A percentile compares a stretch with the other conserved stretches of the same genome.
These are phyloP conservation scores for Azorinus chamasolen DNA, from an alignment of 2,888 invertebrate species.

Conservation along the genomic window DNA sequence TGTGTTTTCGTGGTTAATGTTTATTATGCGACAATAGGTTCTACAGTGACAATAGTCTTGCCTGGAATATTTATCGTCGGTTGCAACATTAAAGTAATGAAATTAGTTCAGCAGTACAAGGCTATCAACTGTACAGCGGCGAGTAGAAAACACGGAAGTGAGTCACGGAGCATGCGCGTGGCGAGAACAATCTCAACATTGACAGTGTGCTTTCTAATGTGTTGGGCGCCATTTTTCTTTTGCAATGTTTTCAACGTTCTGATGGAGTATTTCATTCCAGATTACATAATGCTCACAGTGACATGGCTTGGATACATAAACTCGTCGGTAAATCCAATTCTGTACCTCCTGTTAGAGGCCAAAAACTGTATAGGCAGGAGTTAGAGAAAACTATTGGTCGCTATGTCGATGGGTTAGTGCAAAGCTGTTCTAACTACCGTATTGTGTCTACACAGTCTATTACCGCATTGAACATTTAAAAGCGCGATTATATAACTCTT, in stretches of 20 bases:
- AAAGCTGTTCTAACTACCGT: no score
- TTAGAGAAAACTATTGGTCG: no score
- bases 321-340: constrained; percentile 37
- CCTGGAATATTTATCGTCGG: constrained; percentile 24
- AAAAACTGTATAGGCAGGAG: not conserved
- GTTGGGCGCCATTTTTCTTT: constrained; percentile 47
- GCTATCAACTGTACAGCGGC: not conserved
- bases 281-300: not conserved
- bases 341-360: not conserved
- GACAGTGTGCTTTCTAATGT: constrained; percentile 35
- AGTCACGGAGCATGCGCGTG: constrained; percentile 29
- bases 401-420: no score
- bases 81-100: constrained; percentile 29
- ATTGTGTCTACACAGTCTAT: no score
- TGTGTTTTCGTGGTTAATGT: constrained; percentile 23
- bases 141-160: not conserved
- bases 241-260: constrained; percentile 18
- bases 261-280: constrained; percentile 13
- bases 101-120: not conserved
- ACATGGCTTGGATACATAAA: constrained; percentile 48
- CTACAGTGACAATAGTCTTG: constrained; percentile 24
- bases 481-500: no score
- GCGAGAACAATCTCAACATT: constrained; percentile 29
- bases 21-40: constrained; percentile 21
- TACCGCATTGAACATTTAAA: no score